These are phyloP conservation scores for Blastomussa wellsi DNA, from an alignment of 92 coral and sea anemone species.

Conservation along the genomic window DNA sequence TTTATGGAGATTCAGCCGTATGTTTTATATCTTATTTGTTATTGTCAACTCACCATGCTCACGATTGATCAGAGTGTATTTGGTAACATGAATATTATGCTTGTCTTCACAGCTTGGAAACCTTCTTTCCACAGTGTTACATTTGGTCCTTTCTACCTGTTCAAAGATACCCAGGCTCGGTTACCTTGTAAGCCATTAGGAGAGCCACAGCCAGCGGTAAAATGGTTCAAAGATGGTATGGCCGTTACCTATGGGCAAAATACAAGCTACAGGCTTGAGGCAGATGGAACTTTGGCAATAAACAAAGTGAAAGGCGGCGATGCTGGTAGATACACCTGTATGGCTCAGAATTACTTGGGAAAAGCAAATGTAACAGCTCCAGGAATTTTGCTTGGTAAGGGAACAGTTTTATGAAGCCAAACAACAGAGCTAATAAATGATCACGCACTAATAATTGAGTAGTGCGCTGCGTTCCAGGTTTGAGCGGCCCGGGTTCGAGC, in stretches of 20 bases:
- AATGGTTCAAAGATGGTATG: conserved; percentile 39
- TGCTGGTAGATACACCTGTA: conserved; percentile 69
- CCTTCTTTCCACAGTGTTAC: conserved; percentile 53
- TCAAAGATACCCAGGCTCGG: conserved; percentile 59
- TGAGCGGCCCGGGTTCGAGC: no score
- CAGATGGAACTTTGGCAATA: conserved; percentile 41
- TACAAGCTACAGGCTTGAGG: conserved; percentile 32
- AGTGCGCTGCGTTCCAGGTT: no score
- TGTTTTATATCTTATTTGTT: no score
- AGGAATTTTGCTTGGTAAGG: conserved; percentile 59
- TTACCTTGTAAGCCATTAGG: conserved; percentile 75
- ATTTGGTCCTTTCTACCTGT: conserved; percentile 78
- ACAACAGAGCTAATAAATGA: no score
- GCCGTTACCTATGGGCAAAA: conserved; percentile 27
- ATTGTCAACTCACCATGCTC: no score
- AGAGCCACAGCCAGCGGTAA: conserved; percentile 63
- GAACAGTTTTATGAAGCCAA: not conserved
- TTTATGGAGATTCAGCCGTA: no score
- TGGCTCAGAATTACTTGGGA: conserved; percentile 61
- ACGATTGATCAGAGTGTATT: no score
- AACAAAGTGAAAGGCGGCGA: conserved; percentile 47
- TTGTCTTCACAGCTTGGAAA: conserved; percentile 53
- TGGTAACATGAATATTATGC: not conserved
- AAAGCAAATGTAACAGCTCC: conserved; percentile 36
- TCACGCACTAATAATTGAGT: no score